phyloP scores from a whole-genome alignment of 2,113 vertebrate species.

The Oenanthe melanoleuca region DNA sequence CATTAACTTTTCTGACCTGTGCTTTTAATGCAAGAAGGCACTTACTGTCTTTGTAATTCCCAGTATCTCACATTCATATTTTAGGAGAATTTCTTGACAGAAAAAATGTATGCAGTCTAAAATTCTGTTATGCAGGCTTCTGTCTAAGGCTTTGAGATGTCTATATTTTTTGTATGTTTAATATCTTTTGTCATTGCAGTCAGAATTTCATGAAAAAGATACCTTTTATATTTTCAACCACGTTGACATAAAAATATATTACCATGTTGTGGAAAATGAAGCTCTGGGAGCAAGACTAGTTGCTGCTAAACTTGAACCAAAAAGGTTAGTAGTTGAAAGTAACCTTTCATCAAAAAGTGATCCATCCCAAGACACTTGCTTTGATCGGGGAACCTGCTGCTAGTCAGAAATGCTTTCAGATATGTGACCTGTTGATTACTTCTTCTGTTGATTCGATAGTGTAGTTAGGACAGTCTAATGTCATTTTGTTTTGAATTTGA shows the following conservation, averaged over 20 bases:
- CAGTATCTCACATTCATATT: not conserved
- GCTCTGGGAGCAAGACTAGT: slow-evolving; percentile 90
- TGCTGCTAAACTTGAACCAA: slow-evolving; percentile 93
- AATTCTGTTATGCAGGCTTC: not conserved
- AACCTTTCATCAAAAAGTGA: not conserved
- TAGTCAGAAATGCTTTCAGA: not conserved
- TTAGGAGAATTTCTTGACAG: not conserved
- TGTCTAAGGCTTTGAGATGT: not conserved
- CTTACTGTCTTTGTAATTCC: not conserved
- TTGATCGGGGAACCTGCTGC: not conserved
- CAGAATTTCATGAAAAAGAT: slow-evolving; percentile 91
- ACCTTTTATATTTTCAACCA: slow-evolving; percentile 98
- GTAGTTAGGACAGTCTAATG: not conserved
- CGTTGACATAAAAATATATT: slow-evolving; percentile 92
- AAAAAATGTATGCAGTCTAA: not conserved
- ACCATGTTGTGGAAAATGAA: slow-evolving; percentile 85
- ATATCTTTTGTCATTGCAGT: slow-evolving; percentile 71
- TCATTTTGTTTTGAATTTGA: not conserved
- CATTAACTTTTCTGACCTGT: not conserved
- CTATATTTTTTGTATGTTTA: not conserved
- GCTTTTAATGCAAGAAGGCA: not conserved
- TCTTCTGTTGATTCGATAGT: not conserved
- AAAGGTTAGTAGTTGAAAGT: slow-evolving; percentile 80
- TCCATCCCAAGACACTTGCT: not conserved
- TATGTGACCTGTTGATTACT: not conserved